Evolutionary conservation across 2,113 vertebrate species (phyloP).

Genomic region (Neopipo cinnamomea): DNA sequence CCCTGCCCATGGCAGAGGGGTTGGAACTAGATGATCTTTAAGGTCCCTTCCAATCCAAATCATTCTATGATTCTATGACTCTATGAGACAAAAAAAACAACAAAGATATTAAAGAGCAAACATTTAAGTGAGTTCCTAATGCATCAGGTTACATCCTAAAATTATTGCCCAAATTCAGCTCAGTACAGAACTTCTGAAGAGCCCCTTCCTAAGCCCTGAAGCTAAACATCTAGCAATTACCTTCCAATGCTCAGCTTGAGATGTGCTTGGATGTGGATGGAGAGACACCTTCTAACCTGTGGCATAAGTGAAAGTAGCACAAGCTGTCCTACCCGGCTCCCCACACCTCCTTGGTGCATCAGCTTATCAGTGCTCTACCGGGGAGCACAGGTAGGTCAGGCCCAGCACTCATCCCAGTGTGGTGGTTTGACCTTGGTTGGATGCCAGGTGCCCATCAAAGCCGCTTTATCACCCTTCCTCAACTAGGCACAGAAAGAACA

Average conservation of each 20-base stretch:
- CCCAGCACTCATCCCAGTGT: not conserved
- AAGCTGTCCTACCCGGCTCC: not conserved
- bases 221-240: not conserved
- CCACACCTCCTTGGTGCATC: not conserved
- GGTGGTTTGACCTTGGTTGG: not conserved
- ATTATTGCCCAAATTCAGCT: too few relatives aligned
- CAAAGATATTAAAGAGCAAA: too few relatives aligned
- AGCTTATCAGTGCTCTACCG: not conserved
- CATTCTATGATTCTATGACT: too few relatives aligned
- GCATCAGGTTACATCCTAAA: too few relatives aligned
- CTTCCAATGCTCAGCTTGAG: rapidly evolving
- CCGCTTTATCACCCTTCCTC: not conserved
- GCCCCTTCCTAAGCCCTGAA: not conserved
- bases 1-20: too few relatives aligned
- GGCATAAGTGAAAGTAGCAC: rapidly evolving
- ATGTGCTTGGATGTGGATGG: not conserved
- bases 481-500: not conserved
- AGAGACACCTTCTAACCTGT: not conserved
- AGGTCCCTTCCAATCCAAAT: too few relatives aligned
- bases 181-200: too few relatives aligned
- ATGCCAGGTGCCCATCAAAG: not conserved
- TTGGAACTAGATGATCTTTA: too few relatives aligned
- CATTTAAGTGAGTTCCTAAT: too few relatives aligned
- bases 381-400: not conserved
- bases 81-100: too few relatives aligned